phyloP scores from a whole-genome alignment of 2,113 vertebrate genomes.

The Neotoma lepida region DNA sequence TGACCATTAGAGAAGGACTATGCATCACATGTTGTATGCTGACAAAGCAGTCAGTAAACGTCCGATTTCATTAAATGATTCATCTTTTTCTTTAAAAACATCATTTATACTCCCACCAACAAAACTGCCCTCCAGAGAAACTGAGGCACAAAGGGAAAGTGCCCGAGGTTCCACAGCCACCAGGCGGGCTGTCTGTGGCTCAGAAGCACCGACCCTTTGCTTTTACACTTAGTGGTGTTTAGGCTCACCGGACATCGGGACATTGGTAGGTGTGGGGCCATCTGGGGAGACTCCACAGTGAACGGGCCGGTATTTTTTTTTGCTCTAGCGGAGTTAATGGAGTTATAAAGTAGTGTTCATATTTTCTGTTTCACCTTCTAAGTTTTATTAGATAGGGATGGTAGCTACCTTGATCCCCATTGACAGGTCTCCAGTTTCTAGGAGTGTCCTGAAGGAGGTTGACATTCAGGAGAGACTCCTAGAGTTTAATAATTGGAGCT shows the following conservation, averaged over 20 bases:
- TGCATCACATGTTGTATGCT: neutral
- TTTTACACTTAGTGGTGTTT: neutral
- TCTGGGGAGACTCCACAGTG: neutral
- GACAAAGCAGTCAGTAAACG: neutral
- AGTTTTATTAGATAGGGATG: neutral
- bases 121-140: neutral
- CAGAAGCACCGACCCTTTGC: neutral
- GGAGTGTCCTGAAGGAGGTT: neutral
- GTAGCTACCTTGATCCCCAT: neutral
- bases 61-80: neutral
- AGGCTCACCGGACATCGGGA: too few relatives aligned
- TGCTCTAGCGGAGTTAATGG: neutral
- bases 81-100: slow-evolving; percentile 30
- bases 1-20: neutral
- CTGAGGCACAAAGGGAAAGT: neutral
- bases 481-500: neutral
- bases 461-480: neutral
- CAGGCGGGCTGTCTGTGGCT: neutral
- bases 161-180: neutral
- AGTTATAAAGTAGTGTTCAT: neutral
- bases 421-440: neutral
- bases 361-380: neutral
- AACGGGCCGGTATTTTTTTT: neutral
- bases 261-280: neutral
- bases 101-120: neutral